Evolutionary conservation across 2,888 invertebrate species (phyloP).

Genomic region (Diplolepis rosae): DNA sequence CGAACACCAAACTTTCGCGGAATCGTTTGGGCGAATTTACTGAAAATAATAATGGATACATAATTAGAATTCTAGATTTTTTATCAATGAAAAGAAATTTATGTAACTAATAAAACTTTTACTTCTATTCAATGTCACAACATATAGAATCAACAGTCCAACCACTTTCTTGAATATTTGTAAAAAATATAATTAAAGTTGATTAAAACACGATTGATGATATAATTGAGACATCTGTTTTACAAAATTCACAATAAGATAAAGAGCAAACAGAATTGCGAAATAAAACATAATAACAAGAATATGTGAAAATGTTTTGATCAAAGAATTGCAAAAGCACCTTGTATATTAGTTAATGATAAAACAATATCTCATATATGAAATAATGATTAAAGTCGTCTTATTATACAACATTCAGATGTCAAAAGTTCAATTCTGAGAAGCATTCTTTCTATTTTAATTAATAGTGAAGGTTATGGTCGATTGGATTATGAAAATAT

Average conservation of each 20-base stretch:
- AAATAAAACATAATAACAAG: neutral
- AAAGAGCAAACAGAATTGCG: neutral
- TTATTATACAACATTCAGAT: neutral
- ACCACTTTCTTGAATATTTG: no score
- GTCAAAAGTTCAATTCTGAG: no score
- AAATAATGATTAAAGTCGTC: neutral
- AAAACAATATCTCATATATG: no score
- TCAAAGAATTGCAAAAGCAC: neutral
- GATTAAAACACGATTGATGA: neutral
- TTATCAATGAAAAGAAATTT: no score
- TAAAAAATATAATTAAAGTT: neutral
- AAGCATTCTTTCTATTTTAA: no score
- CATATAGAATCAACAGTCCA: no score
- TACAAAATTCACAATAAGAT: neutral
- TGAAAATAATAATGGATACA: conserved; percentile 73
- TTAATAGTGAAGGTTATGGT: no score
- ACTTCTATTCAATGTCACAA: no score
- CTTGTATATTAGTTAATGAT: no score
- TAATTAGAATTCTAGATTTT: neutral
- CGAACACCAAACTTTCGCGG: conserved; percentile 94
- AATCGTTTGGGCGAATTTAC: conserved; percentile 93
- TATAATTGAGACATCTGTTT: neutral
- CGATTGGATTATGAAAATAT: neutral
- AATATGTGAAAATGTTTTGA: neutral
- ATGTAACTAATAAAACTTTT: neutral